Conservation (phyloP, 2,797 vertebrate species). For the Syngnathus rostellatus region DNA sequence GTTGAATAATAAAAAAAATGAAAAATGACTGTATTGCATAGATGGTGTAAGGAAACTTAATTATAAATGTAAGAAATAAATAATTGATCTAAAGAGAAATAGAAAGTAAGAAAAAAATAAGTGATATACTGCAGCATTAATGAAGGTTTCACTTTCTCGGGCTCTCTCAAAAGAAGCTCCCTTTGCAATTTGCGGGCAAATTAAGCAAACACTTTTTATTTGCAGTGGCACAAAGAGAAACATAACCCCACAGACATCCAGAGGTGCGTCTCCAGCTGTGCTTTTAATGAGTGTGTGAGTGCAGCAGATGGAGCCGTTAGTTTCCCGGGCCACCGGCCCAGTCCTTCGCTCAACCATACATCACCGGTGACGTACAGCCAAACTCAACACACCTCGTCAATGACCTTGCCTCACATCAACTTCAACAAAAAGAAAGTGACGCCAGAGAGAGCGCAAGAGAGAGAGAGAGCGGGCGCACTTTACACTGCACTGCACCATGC, state of each 20-base stretch:
- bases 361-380: constrained; percentile 29
- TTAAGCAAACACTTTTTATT: constrained; percentile 13
- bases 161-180: not conserved
- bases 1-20: too few relatives aligned
- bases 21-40: too few relatives aligned
- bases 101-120: not conserved
- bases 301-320: constrained; percentile 63
- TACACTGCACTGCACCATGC: constrained; percentile 66
- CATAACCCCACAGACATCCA: constrained; percentile 23
- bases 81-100: not conserved
- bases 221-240: not conserved
- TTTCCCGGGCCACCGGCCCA: constrained; percentile 48
- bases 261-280: constrained; percentile 66
- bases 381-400: constrained; percentile 33
- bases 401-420: constrained; percentile 12
- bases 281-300: constrained; percentile 61
- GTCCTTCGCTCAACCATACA: constrained; percentile 32
- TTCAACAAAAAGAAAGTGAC: constrained; percentile 3
- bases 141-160: not conserved
- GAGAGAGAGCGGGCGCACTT: constrained; percentile 29
- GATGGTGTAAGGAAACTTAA: not conserved
- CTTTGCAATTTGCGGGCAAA: not conserved
- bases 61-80: not conserved
- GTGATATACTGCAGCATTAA: not conserved
- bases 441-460: constrained; percentile 19